Evolutionary conservation across 2,888 invertebrate species (phyloP).

Genomic region (Sabellastarte sp.): DNA sequence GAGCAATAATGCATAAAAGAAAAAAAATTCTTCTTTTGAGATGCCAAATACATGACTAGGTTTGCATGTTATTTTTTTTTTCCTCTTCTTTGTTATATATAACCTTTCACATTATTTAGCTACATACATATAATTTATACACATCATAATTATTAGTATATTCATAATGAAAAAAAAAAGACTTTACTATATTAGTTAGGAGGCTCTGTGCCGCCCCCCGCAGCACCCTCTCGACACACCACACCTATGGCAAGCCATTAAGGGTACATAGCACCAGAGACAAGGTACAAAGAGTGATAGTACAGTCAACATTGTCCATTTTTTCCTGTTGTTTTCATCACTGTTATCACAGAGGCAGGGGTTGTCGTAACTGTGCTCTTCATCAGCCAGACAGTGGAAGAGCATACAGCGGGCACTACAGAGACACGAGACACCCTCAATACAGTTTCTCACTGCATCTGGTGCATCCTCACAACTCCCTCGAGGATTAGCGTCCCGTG

Average conservation of each 20-base stretch:
- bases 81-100: no score
- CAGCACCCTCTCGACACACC: constrained; percentile 78
- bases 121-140: no score
- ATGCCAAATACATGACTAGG: no score
- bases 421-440: constrained; percentile 81
- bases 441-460: constrained; percentile 74
- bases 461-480: constrained; percentile 77
- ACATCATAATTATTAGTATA: no score
- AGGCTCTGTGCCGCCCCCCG: constrained; percentile 75
- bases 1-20: no score
- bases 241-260: constrained; percentile 80
- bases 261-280: constrained; percentile 88
- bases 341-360: constrained; percentile 76
- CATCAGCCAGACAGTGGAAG: constrained; percentile 90
- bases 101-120: no score
- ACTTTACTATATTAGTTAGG: no score
- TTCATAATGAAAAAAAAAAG: no score
- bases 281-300: constrained; percentile 87
- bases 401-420: constrained; percentile 85
- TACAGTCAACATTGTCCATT: constrained; percentile 84
- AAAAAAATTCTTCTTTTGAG: no score
- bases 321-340: constrained; percentile 62
- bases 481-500: constrained; percentile 79
- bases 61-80: no score
- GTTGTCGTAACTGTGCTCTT: constrained; percentile 74